Percentiles rank a stretch among this genome's conserved stretches.
Evolutionary conservation across 2,113 vertebrate species (phyloP).

Genomic region (Montifringilla adamsi): DNA sequence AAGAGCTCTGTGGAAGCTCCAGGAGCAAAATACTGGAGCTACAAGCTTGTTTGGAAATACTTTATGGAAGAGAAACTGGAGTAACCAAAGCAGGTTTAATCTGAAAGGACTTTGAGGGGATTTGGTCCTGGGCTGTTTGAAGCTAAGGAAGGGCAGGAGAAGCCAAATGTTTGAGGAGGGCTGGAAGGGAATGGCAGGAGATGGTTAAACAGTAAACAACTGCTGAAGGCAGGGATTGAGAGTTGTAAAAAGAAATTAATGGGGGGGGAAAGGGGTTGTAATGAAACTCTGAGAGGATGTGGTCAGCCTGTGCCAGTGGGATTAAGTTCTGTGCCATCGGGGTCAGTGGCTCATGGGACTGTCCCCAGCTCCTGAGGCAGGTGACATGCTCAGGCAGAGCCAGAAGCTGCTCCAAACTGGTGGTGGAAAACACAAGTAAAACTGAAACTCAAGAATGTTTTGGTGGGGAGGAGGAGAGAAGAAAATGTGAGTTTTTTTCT

Average conservation of each 20-base stretch:
- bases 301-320: not conserved
- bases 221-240: not conserved
- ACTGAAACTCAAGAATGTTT: not conserved
- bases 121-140: not conserved
- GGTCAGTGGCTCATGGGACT: not conserved
- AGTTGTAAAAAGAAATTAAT: not conserved
- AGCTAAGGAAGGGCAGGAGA: not conserved
- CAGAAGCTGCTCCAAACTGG: not conserved
- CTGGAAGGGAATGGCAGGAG: not conserved
- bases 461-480: not conserved
- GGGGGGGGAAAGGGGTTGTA: not conserved
- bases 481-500: not conserved
- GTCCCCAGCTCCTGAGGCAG: not conserved
- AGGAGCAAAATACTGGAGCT: not conserved
- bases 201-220: not conserved
- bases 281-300: not conserved
- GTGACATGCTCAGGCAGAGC: fast-evolving
- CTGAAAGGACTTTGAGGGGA: not conserved
- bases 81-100: not conserved
- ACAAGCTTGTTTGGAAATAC: not conserved
- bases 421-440: not conserved
- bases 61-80: not conserved
- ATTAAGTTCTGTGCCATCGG: not conserved
- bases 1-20: not conserved
- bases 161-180: not conserved